Percentiles rank a stretch among this genome's conserved stretches.
Evolutionary conservation across 2,113 vertebrate species (phyloP).

Genomic region (Tragulus kanchil): DNA sequence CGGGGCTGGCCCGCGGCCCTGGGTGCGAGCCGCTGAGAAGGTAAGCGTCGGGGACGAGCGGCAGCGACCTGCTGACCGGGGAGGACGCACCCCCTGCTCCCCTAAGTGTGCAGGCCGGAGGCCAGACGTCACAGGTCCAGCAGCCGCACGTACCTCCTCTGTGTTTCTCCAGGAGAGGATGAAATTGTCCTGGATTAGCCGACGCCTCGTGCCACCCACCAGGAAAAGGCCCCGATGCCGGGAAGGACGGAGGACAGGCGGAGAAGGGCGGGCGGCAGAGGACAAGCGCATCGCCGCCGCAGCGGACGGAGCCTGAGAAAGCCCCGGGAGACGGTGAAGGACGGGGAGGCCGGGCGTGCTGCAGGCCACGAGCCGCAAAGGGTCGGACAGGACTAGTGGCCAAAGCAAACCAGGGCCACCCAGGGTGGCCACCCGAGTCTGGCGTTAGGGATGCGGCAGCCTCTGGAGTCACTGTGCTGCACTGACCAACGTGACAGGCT

Average conservation of each 20-base stretch:
- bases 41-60: not conserved
- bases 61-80: not conserved
- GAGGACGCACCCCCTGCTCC: not conserved
- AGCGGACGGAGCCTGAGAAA: not conserved
- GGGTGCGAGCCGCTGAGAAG: not conserved
- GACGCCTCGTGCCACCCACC: accelerated
- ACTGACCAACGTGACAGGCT: not conserved
- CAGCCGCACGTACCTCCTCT: not conserved
- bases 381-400: not conserved
- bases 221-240: not conserved
- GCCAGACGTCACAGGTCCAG: too few relatives aligned
- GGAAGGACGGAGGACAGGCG: not conserved
- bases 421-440: too few relatives aligned
- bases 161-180: not conserved
- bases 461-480: not conserved
- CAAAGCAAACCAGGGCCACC: not conserved
- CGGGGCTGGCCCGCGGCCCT: not conserved
- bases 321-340: not conserved
- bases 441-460: not conserved
- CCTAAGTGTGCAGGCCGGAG: not conserved
- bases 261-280: not conserved
- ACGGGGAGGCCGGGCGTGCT: not conserved
- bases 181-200: not conserved
- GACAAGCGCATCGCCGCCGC: not conserved
- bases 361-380: accelerated